Evolutionary conservation across 2,113 vertebrate species (phyloP).

Genomic region (Peucedramus taeniatus): DNA sequence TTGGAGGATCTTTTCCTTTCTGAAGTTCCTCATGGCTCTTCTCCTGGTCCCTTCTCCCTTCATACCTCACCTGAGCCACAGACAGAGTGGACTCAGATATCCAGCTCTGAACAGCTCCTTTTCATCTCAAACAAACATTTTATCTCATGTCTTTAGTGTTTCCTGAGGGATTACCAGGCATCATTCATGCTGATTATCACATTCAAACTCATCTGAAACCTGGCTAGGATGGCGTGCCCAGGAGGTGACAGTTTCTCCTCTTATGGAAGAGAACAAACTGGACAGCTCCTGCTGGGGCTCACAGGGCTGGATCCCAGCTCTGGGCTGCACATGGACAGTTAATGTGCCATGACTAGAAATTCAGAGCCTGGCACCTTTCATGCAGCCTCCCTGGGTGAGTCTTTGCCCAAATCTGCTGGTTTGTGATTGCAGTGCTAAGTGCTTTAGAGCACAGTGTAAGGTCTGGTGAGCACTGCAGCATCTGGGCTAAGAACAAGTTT

Average conservation of each 20-base stretch:
- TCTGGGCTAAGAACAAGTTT: neutral
- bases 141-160: neutral
- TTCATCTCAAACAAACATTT: neutral
- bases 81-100: neutral
- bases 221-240: neutral
- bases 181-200: neutral
- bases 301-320: rapidly evolving
- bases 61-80: neutral
- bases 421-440: neutral
- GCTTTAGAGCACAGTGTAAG: neutral
- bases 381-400: neutral
- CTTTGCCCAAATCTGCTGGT: neutral
- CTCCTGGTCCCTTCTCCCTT: neutral
- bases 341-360: neutral
- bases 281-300: neutral
- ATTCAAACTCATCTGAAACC: neutral
- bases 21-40: neutral
- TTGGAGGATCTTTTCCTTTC: neutral
- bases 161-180: neutral
- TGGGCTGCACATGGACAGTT: neutral
- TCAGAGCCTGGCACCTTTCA: neutral
- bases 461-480: neutral
- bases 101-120: neutral
- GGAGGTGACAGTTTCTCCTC: neutral
- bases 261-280: rapidly evolving